These are phyloP conservation scores for Priocnemis perturbator DNA, from an alignment of 2,888 invertebrate species.

Conservation along the genomic window DNA sequence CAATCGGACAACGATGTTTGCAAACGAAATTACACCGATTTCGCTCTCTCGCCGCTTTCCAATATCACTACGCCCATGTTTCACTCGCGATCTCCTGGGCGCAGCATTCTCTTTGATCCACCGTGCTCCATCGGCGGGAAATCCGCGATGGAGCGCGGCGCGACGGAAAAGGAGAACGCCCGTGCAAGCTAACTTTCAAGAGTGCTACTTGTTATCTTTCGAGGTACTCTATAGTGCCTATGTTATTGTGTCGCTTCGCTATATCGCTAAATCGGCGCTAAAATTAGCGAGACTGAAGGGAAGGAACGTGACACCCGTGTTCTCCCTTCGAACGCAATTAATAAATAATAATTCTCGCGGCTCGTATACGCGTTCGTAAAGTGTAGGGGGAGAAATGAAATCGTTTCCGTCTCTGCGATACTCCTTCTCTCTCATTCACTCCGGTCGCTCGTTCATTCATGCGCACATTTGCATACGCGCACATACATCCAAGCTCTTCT, in stretches of 20 bases:
- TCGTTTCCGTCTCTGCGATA: conserved; percentile 18
- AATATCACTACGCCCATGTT: background rate
- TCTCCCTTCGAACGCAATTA: conserved; percentile 44
- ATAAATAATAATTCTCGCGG: conserved; percentile 52
- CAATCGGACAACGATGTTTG: conserved; percentile 37
- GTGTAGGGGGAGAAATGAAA: conserved; percentile 23
- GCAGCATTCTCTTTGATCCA: too few relatives aligned
- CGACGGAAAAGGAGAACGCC: conserved; percentile 62
- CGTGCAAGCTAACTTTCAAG: conserved; percentile 70
- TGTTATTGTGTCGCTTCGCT: conserved; percentile 59
- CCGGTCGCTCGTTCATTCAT: too few relatives aligned
- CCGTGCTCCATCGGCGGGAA: background rate
- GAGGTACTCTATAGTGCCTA: conserved; percentile 67
- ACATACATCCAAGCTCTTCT: conserved; percentile 4
- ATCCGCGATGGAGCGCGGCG: conserved; percentile 24
- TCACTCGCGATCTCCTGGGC: background rate
- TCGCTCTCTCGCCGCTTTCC: conserved; percentile 1
- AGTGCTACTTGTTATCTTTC: conserved; percentile 64
- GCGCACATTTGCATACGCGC: too few relatives aligned
- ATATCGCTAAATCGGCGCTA: conserved; percentile 61
- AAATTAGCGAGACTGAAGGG: conserved; percentile 49
- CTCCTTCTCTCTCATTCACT: background rate
- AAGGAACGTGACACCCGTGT: conserved; percentile 36
- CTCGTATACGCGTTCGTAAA: conserved; percentile 42
- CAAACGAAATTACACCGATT: background rate